Base-by-base conservation (phyloP, 1,140 invertebrate species). In the Branchinecta lynchi region DNA sequence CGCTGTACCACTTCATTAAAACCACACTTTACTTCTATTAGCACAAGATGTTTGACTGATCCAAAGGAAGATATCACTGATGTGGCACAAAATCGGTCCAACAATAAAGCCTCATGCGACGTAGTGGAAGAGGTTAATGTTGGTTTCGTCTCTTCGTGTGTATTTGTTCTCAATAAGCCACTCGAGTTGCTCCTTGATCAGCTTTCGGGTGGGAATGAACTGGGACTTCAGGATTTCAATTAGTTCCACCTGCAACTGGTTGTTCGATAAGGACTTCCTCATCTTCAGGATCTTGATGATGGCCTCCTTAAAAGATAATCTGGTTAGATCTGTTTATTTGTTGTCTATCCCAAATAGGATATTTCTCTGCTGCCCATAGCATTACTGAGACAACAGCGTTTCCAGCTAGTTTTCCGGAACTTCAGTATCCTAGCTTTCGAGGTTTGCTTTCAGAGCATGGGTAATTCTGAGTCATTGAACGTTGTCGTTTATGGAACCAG, bases 91-190 rank as follows among this genome's bases (percentile, higher is more conserved):
- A 32, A 32, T 32, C 32, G 32, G 32, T 32, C 32, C 5, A 32
- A 32, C 32, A 5, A 32, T 32, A 32, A 32, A 32, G 1, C 70
- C 70, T 77, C 80, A 98, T 78, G 94, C 92, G 86, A 97, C 91
- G 79, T 98, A 98, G 76, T 96, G 92, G 83, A 98, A 98, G 75
- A 90, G 92, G 80, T 97, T 97, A 76, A 98, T 96, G 79, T 98
- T 93, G 73, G 95, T 91, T 75, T 97, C 93, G 79, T 97, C 93
- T 72, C 96, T 83, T 71, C 85, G 83, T 87, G 99, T 96, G 78
- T 97, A 98, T 79, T 97, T 96, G 77, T 98, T 91, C 81, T 99
- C 96, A 74, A 99, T 98, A 9, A 99, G 84, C 95, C 95, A 98
- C 79, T 99, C 96, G 45, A 98, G 87, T 81, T 98, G 96, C 81